These are phyloP conservation scores for Lepeophtheirus salmonis DNA, from an alignment of 1,140 invertebrate species.

Conservation along the genomic window DNA sequence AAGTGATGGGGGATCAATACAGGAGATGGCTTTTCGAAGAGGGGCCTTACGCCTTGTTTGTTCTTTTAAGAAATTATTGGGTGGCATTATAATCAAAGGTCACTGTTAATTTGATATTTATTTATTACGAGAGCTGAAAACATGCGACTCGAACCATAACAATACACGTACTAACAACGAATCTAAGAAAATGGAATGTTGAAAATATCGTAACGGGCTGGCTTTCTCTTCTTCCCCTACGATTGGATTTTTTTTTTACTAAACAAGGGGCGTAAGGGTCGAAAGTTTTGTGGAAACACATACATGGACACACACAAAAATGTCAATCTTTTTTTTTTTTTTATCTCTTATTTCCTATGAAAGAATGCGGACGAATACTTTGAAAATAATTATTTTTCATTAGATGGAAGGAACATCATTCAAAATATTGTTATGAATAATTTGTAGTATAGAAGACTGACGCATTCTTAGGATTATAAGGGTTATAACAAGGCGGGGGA, in stretches of 20 bases:
- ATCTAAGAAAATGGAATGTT: not conserved
- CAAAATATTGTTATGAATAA: too few species aligned
- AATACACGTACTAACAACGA: not conserved
- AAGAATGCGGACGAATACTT: not conserved
- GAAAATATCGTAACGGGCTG: not conserved
- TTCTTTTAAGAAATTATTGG: not conserved
- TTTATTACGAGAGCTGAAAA: not conserved
- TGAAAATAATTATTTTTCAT: too few species aligned
- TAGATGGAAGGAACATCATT: too few species aligned
- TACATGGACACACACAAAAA: not conserved
- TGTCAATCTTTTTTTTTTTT: too few species aligned
- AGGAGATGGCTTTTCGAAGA: not conserved
- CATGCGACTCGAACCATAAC: not conserved
- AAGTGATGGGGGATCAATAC: not conserved
- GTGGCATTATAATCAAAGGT: not conserved
- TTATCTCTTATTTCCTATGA: not conserved
- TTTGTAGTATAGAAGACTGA: too few species aligned
- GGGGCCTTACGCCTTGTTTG: not conserved
- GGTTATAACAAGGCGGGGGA: too few species aligned
- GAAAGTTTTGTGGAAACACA: not conserved
- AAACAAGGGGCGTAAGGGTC: not conserved
- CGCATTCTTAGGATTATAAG: too few species aligned
- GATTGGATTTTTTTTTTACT: not conserved
- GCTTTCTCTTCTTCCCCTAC: too few species aligned
- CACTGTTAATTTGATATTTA: not conserved